Conservation (phyloP, 92 coral and sea anemone genomes). For the Heliopora coerulea region DNA sequence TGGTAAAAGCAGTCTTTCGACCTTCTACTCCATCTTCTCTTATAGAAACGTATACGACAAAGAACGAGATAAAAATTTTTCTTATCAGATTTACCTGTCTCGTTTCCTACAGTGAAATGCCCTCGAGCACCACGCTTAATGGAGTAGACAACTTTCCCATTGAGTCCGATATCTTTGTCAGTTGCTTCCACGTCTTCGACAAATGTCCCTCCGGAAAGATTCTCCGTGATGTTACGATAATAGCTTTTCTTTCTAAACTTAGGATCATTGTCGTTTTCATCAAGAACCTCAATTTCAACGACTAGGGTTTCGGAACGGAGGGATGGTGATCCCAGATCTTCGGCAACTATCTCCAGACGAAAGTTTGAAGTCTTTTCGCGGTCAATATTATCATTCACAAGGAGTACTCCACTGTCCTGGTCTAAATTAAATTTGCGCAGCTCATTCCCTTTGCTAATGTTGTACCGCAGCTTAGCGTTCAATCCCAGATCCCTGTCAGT, state of each 20-base stretch:
- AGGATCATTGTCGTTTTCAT: constrained; percentile 83
- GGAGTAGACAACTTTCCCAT: constrained; percentile 67
- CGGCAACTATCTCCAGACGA: constrained; percentile 55
- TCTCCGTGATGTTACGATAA: constrained; percentile 60
- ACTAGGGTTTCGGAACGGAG: constrained; percentile 50
- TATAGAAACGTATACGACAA: too few species aligned
- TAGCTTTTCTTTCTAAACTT: constrained; percentile 55
- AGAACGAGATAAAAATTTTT: too few species aligned
- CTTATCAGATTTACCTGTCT: too few species aligned
- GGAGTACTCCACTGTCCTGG: constrained; percentile 53
- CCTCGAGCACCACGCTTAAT: constrained; percentile 59
- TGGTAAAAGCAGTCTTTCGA: too few species aligned
- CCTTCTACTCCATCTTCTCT: too few species aligned
- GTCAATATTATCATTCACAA: constrained; percentile 63
- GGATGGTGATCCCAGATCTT: constrained; percentile 68
- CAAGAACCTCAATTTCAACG: constrained; percentile 66
- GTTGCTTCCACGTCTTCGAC: constrained; percentile 75
- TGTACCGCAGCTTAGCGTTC: constrained; percentile 72
- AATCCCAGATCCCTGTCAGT: constrained; percentile 71
- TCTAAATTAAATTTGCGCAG: constrained; percentile 53
- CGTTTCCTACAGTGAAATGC: constrained; percentile 57
- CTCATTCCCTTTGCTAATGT: constrained; percentile 62
- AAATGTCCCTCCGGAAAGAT: constrained; percentile 70
- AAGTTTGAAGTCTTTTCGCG: constrained; percentile 61
- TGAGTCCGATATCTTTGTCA: constrained; percentile 72